Conservation (phyloP, 2,797 vertebrate species). For the Geotrypetes seraphini region DNA sequence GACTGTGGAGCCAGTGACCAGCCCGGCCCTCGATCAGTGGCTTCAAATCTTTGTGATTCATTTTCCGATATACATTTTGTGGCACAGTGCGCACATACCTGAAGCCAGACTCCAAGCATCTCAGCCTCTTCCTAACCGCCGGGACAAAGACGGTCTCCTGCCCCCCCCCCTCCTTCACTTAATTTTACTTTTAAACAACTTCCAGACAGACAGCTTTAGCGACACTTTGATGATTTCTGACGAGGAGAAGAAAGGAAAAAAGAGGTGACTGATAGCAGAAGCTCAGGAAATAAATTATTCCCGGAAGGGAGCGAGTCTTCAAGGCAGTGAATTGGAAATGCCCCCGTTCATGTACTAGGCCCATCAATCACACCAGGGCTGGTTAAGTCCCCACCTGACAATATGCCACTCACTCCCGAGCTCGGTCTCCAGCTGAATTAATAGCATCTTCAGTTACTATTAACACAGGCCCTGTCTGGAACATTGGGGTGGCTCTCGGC, state of each 20-base stretch:
- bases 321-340: conserved; percentile 10
- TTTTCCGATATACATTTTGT: too few species aligned
- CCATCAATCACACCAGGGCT: conserved; percentile 11
- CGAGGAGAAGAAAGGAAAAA: not conserved
- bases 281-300: not conserved
- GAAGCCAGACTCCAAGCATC: too few species aligned
- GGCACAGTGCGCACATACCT: too few species aligned
- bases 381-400: conserved; percentile 10
- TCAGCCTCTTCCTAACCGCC: too few species aligned
- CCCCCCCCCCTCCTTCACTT: too few species aligned
- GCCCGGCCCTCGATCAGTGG: too few species aligned
- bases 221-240: conserved; percentile 20
- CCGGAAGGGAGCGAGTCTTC: not conserved
- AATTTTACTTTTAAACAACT: too few species aligned
- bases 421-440: not conserved
- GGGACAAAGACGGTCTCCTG: too few species aligned
- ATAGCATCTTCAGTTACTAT: conserved; percentile 6
- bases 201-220: conserved; percentile 39
- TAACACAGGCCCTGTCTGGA: not conserved
- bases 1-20: too few species aligned
- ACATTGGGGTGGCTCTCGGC: too few species aligned
- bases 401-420: conserved; percentile 12
- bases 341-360: not conserved
- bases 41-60: too few species aligned
- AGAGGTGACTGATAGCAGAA: not conserved